Evolutionary conservation across 1,140 invertebrate species (phyloP), one percentile per base, ranked within the genome.

Genomic region (Steinernema khuongi): DNA sequence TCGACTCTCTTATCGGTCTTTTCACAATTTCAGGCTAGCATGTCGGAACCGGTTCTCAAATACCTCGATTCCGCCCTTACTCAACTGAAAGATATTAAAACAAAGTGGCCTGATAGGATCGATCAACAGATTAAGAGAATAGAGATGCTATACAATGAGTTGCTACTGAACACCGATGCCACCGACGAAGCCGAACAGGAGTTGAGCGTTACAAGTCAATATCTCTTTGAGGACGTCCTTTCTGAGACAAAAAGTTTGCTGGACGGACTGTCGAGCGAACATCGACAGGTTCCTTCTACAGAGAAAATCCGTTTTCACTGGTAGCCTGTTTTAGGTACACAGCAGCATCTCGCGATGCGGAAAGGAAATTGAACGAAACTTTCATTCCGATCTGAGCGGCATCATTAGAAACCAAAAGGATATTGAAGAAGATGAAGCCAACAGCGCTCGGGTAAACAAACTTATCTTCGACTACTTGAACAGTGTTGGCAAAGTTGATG

Each of bases 401-500:
- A 36, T 81, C 22, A 68, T 81, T n/a, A 74, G 70, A 31, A 81
- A 81, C 66, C 79, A 81, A 66, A 81, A 81, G 33, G 75, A 81
- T 31, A 74, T 83, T 26, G 80, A 81, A 60, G 33, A 32, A 4
- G 41, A 78, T 50, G 26, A 41, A 18, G 1, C 44, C 18, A 72
- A 81, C 66, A 36, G 83, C 0, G 22, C 31, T 17, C 70, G 78
- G 19, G 79, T 83, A 14, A 83, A 81, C 75, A 67, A 70, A 30
- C 44, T 81, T n/a, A 79, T 81, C 18, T 83, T 79, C 31, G 80
- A 81, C 43, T 81, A 83, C 44, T 68, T 81, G 43, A 67, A 83
- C 67, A 67, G 74, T 36, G 32, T 83, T 19, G 80, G 80, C 17
- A 66, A 80, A 44, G 68, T 73, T 1, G 79, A 81, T 0, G 81